Evolutionary conservation across 1,140 invertebrate species (phyloP).

Genomic region (Artemia franciscana): DNA sequence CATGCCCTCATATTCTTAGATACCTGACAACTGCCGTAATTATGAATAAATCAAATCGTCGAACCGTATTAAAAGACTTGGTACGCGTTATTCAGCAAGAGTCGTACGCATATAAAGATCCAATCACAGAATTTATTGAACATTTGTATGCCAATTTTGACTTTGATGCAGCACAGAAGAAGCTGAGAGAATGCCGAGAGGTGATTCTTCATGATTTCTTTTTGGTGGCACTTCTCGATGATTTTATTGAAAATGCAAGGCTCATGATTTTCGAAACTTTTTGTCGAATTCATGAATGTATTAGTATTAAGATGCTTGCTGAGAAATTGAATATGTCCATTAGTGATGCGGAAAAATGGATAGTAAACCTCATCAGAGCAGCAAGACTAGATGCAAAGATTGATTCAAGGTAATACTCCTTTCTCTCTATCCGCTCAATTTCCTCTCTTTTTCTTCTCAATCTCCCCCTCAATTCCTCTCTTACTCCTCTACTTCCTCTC

Average conservation of each 20-base stretch:
- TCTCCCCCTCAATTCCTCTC: too few species aligned
- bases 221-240: slow-evolving; percentile 76
- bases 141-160: slow-evolving; percentile 98
- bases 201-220: slow-evolving; percentile 95
- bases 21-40: slow-evolving; percentile 96
- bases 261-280: slow-evolving; percentile 99
- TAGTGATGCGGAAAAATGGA: slow-evolving; percentile 97
- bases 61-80: slow-evolving; percentile 75
- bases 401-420: slow-evolving; percentile 51
- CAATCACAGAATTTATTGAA: slow-evolving; percentile 96
- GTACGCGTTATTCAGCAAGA: slow-evolving; percentile 99
- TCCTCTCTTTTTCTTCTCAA: too few species aligned
- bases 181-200: slow-evolving; percentile 84
- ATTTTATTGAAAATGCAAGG: slow-evolving; percentile 96
- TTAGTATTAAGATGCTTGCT: slow-evolving; percentile 87
- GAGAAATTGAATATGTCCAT: slow-evolving; percentile 95
- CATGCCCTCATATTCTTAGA: slow-evolving; percentile 92
- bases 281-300: slow-evolving; percentile 96
- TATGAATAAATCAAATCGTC: slow-evolving; percentile 59
- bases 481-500: too few species aligned
- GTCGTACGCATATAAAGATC: slow-evolving; percentile 91
- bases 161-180: slow-evolving; percentile 91
- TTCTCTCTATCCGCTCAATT: too few species aligned
- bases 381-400: slow-evolving; percentile 96
- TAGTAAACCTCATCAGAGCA: slow-evolving; percentile 88